Evolutionary conservation across 2,888 invertebrate genomes (phyloP), one percentile per base, ranked within the genome.

Genomic region (Thysanoteuthis rhombus): DNA sequence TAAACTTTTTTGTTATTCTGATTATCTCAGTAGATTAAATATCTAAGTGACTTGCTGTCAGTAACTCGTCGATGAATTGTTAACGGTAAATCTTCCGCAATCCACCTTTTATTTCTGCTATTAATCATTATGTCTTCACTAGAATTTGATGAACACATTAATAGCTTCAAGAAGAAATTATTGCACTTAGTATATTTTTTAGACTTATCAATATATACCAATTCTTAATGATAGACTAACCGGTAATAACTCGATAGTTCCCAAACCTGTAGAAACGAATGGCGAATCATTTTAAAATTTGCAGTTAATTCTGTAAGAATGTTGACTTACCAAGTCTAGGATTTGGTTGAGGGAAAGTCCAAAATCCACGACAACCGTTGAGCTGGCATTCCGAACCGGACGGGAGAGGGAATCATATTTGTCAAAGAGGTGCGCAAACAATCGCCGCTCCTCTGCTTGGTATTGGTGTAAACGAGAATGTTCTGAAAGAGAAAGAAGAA

Each of bases 291-390:
- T 12, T 75, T 2, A 75, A 75, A n/a, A 75, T 75, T 10, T 32
- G n/a, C 6, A 1, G n/a, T 75, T 75, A 10, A n/a, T n/a, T 6
- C n/a, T 75, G 10, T 8, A 75, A n/a, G n/a, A 75, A 58, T 8
- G 5, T 8, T 16, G 25, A 94, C 95, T 94, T 94, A 96, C 96
- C 95, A 96, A 94, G 93, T 96, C 96, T 39, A 96, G 94, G 25
- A 96, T 96, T 92, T 96, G 96, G 93, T 96, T 96, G 58, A 96
- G 95, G 1, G 96, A 94, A 39, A 96, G 93, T 45, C 96, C 96
- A 94, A 96, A 96, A 93, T 95, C 95, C 36, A 96, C 94, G 12
- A 93, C 93, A 5, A 96, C 96, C 0, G 95, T 95, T 32, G 95
- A 93, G 93, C 95, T 95, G 93, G 96, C 96, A 93, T 96, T 95